Conservation (phyloP, 2,888 invertebrate species). For the Dryobota labecula region DNA sequence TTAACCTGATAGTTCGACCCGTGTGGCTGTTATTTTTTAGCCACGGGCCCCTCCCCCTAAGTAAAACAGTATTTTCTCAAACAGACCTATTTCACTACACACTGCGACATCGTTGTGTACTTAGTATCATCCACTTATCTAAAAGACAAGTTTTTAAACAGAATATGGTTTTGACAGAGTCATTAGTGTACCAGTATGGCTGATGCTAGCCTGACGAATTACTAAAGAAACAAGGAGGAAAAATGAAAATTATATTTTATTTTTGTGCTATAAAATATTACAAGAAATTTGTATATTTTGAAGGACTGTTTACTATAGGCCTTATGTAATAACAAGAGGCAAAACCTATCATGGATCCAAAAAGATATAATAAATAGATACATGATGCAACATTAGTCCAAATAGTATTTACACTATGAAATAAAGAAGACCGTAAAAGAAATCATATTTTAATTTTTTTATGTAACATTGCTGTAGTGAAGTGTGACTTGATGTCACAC, state of each 20-base stretch:
- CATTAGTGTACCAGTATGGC: constrained; percentile 1
- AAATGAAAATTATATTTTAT: neutral
- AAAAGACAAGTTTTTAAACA: constrained; percentile 15
- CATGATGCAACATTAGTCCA: too few relatives aligned
- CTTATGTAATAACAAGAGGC: neutral
- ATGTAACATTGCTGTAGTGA: too few relatives aligned
- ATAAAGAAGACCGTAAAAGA: too few relatives aligned
- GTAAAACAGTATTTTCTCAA: neutral
- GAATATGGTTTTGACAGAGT: constrained; percentile 42
- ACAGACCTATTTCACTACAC: neutral
- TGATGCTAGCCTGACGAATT: neutral
- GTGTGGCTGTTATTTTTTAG: too few relatives aligned
- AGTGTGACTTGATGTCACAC: too few relatives aligned
- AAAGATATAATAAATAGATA: too few relatives aligned
- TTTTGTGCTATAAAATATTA: neutral
- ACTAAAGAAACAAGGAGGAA: constrained; percentile 7
- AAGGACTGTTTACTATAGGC: neutral
- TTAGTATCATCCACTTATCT: neutral
- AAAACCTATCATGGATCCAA: too few relatives aligned
- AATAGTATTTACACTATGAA: too few relatives aligned
- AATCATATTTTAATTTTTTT: too few relatives aligned
- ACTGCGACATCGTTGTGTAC: constrained; percentile 19
- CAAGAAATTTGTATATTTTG: neutral
- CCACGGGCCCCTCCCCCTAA: too few relatives aligned
- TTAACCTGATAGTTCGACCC: too few relatives aligned